phyloP scores from a whole-genome alignment of 2,797 vertebrate species.

The Iguana delicatissima region DNA sequence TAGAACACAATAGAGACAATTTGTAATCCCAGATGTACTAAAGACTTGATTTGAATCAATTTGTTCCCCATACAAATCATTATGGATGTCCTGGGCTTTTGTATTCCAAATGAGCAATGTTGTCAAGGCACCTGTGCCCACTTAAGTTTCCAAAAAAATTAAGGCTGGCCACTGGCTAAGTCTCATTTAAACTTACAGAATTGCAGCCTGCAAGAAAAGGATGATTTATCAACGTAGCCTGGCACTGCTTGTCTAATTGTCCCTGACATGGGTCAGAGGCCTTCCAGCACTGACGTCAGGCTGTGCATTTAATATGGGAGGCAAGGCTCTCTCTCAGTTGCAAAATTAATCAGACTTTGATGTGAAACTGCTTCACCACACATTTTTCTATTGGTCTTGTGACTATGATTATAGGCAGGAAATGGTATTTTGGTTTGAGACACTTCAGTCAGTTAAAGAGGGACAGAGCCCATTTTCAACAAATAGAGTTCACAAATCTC shows the following conservation, averaged over 20 bases:
- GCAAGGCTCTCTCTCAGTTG: slow-evolving; percentile 20
- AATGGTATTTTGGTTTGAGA: not conserved
- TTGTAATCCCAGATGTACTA: slow-evolving; percentile 14
- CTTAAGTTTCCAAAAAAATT: slow-evolving; percentile 58
- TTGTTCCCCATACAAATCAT: slow-evolving; percentile 39
- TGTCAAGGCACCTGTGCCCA: slow-evolving; percentile 61
- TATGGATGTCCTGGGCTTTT: slow-evolving; percentile 3
- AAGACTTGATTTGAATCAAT: slow-evolving; percentile 55
- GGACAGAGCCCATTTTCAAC: not conserved
- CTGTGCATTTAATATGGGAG: slow-evolving; percentile 45
- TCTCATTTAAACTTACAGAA: slow-evolving; percentile 69
- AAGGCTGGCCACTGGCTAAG: slow-evolving; percentile 65
- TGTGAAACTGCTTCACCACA: not conserved
- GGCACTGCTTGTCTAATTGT: slow-evolving; percentile 51
- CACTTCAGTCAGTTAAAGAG: not conserved
- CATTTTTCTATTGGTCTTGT: slow-evolving; percentile 10
- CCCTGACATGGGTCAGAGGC: slow-evolving; percentile 55
- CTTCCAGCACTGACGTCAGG: slow-evolving; percentile 41
- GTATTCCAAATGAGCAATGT: slow-evolving; percentile 15
- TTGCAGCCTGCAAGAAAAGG: slow-evolving; percentile 43
- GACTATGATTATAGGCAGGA: not conserved
- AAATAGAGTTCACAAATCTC: no score
- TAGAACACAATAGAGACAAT: slow-evolving; percentile 26
- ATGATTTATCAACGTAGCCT: slow-evolving; percentile 61
- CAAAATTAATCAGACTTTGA: slow-evolving; percentile 27